Evolutionary conservation across 1,140 invertebrate genomes (phyloP).

Genomic region (Polyergus mexicanus): DNA sequence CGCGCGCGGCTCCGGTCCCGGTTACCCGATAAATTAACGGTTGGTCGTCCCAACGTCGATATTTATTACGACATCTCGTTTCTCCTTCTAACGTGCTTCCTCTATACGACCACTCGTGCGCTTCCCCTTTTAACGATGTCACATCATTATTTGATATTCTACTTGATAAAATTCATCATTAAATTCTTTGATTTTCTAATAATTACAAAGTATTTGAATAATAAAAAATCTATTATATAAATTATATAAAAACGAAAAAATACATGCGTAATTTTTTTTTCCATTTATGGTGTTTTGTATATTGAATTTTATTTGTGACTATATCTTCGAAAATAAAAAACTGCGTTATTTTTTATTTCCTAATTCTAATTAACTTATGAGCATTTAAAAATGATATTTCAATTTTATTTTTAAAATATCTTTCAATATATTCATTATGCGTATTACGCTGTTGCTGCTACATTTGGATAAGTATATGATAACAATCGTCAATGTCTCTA

Average conservation of each 20-base stretch:
- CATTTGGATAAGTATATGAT: neutral
- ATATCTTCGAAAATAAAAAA: too few species aligned
- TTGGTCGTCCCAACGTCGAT: neutral
- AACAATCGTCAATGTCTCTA: neutral
- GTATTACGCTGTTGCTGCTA: neutral
- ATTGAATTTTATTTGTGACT: neutral
- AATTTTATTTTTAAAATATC: neutral
- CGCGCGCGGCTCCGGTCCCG: slow-evolving; percentile 2
- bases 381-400: neutral
- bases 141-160: neutral
- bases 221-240: neutral
- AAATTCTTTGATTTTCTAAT: neutral
- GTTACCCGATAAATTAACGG: slow-evolving; percentile 39
- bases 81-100: neutral
- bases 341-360: neutral
- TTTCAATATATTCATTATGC: neutral
- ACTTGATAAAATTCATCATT: neutral
- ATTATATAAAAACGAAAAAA: neutral
- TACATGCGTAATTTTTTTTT: neutral
- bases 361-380: slow-evolving; percentile 1
- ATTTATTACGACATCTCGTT: slow-evolving; percentile 56
- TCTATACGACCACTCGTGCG: neutral
- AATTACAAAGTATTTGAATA: neutral
- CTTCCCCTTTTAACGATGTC: neutral
- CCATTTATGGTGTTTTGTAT: neutral